Evolutionary conservation across 2,797 vertebrate species (phyloP).

Genomic region (Danio kyathit): DNA sequence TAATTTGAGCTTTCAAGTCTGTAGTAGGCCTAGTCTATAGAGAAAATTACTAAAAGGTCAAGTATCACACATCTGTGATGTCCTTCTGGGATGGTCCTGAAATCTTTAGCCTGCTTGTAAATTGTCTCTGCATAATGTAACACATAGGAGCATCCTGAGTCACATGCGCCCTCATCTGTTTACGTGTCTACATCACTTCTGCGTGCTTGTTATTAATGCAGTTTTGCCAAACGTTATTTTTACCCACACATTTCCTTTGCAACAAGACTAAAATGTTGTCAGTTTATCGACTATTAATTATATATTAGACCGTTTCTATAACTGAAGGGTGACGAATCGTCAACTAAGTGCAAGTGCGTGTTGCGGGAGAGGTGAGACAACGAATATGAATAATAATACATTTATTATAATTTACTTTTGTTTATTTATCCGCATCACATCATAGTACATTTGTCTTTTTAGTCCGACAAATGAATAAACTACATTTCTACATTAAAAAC

Average conservation of each 20-base stretch:
- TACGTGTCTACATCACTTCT: conserved; percentile 1
- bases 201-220: background rate
- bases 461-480: background rate
- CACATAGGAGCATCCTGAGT: conserved; percentile 38
- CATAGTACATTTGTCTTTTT: background rate
- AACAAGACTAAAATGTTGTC: no score
- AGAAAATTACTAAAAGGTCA: conserved; percentile 17
- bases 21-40: no score
- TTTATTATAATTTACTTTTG: background rate
- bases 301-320: background rate
- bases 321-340: background rate
- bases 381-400: background rate
- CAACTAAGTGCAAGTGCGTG: no score
- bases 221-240: no score
- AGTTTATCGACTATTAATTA: background rate
- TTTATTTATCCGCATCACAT: background rate
- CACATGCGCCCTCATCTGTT: conserved; percentile 19
- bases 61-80: conserved; percentile 55
- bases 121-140: conserved; percentile 57
- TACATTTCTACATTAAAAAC: background rate
- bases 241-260: no score
- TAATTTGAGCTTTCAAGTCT: no score
- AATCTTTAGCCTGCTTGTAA: conserved; percentile 62
- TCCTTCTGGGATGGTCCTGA: conserved; percentile 40
- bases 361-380: background rate